Base-by-base conservation (phyloP, 2,113 vertebrate species). In the Proterorhinus semilunaris region DNA sequence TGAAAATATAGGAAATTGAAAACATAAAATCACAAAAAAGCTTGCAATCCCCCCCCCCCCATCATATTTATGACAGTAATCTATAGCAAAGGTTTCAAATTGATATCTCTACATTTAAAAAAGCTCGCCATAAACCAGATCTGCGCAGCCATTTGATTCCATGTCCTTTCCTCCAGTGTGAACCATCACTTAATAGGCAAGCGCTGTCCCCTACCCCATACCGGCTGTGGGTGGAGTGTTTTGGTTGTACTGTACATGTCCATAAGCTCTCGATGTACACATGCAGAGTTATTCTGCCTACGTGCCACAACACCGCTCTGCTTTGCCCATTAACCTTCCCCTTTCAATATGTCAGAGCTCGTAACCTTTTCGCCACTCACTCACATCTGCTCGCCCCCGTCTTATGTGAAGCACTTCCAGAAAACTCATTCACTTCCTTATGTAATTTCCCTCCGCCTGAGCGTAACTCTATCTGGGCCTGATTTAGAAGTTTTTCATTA, bases 251-350 rank as follows among this genome's bases (percentile, higher is more conserved):
- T 65, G 47, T 53, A 44, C 6, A 75, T 66, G 72, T 72, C 62
- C 71, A 43, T 57, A 76, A 73, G 54, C 54, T 72, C 78, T 79
- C 79, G 53, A 65, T 83, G 70, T 71, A 69, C 75, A 69, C 75
- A 83, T 45, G 64, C 67, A 64, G n/a, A 55, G 76, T 78, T 87
- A 81, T 88, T 89, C 62, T 80, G 86, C 74, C 72, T 64, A 13
- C 66, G 74, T 84, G 84, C 62, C 63, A 63, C 64, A 69, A 72
- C 77, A 63, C 74, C 62, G 68, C 75, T 72, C 72, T 71, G 72
- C 79, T 69, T 77, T 75, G 16, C 79, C 86, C 83, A 90, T 89
- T 90, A 90, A 89, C 86, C 86, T 84, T 82, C 79, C 70, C 16
- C 47, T 54, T 83, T 85, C 83, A 72, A 73, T 86, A 81, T 77